Conservation (phyloP, 2,113 vertebrate species). For the Heliornis fulica region DNA sequence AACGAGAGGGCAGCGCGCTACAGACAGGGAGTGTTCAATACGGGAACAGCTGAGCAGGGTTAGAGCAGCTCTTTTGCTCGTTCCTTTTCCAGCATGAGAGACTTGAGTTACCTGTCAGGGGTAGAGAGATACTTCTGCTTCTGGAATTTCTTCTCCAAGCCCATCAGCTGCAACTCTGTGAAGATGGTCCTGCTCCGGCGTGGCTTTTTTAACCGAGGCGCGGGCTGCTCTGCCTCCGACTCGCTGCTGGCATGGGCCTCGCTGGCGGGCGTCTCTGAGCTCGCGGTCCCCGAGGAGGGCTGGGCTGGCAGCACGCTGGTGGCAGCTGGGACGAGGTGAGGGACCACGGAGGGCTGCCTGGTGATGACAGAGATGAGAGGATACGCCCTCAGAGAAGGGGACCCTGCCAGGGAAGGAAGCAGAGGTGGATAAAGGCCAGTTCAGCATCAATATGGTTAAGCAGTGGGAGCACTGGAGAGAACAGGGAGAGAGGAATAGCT, state of each 20-base stretch:
- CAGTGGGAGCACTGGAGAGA: not conserved
- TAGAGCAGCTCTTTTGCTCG: not conserved
- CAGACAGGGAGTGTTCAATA: not conserved
- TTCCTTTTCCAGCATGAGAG: not conserved
- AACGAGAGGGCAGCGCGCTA: not conserved
- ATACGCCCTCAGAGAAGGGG: constrained; percentile 84
- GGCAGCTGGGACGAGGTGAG: constrained; percentile 76
- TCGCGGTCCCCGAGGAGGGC: constrained; percentile 51
- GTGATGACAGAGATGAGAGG: constrained; percentile 93
- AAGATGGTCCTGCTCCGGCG: constrained; percentile 97
- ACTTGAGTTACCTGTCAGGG: constrained; percentile 88
- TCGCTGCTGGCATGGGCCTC: constrained; percentile 90
- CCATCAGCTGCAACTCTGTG: constrained; percentile 97
- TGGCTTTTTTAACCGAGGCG: constrained; percentile 85
- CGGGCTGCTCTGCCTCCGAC: constrained; percentile 86
- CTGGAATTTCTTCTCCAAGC: constrained; percentile 98
- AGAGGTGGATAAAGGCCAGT: not conserved
- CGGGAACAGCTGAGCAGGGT: not conserved
- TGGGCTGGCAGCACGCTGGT: constrained; percentile 62
- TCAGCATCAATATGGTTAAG: not conserved
- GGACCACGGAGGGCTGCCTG: constrained; percentile 81
- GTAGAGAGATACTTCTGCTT: constrained; percentile 99
- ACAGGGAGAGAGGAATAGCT: fast-evolving
- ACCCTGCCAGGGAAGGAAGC: constrained; percentile 72
- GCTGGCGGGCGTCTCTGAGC: constrained; percentile 62